Evolutionary conservation across 1,140 invertebrate species (phyloP), one percentile per base, ranked within the genome.

Genomic region (Matsumurasca onukii): DNA sequence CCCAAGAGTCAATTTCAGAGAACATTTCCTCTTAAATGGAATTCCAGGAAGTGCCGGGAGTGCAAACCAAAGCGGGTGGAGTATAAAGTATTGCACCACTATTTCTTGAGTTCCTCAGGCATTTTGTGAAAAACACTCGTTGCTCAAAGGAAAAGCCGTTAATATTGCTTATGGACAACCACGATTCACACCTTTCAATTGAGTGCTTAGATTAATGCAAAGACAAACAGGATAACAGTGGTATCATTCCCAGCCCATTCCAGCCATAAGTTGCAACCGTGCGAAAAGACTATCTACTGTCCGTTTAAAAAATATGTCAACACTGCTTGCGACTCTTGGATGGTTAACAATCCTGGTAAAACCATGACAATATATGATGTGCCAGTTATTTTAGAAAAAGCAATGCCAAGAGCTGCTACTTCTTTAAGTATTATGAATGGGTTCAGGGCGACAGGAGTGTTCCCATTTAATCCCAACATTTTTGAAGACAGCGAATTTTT

Each of bases 361-460:
- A 73, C 77, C 5, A 81, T 85, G 73, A 76, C 76, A 17, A 80
- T 84, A 30, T 83, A 82, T 73, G 79, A 83, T 68, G 78, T 84
- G 61, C 77, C 80, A 55, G 70, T 68, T 12, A 77, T 82, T 66
- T 69, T 81, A 31, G 66, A 72, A 31, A 69, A 73, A 73, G 77
- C 79, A 68, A 77, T 79, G 52, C 75, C 78, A 39, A 49, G 76
- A 39, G 79, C 80, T 69, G 34, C 78, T 20, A 80, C 78, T 45
- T 72, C 73, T 55, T 51, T 64, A 15, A 80, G 78, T 69, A 77
- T 78, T 51, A 69, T 57, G 2, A 68, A 68, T 61, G 77, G 76
- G 24, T 79, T 80, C 70, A 52, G 49, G 24, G 61, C 31, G 15
- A 67, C 74, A 51, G 77, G 77, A 48, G 77, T 79, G 52, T 75